These are phyloP conservation scores for Limnephilus lunatus DNA, from an alignment of 2,888 invertebrate species.

Conservation along the genomic window DNA sequence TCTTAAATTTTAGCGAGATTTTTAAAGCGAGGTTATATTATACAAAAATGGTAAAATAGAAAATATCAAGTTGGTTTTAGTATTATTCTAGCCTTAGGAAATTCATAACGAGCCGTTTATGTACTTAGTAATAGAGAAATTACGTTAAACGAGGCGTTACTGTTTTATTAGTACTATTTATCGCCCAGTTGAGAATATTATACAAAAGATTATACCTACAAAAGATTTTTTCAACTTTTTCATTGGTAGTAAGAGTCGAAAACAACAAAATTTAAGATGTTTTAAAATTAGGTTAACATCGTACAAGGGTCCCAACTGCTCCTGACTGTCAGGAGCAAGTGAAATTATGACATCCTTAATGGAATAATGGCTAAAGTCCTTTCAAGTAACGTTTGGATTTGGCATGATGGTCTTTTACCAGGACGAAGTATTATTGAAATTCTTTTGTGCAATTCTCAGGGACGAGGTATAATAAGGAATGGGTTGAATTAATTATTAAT, in stretches of 20 bases:
- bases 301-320: no score
- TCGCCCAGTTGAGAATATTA: neutral
- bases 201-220: no score
- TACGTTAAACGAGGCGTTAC: neutral
- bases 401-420: no score
- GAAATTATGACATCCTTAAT: no score
- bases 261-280: neutral
- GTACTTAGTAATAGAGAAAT: no score
- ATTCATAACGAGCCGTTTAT: neutral
- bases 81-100: neutral
- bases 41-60: neutral
- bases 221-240: neutral
- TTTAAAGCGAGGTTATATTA: neutral
- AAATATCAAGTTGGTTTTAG: neutral
- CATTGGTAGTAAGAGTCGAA: neutral
- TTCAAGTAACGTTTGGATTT: no score
- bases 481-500: neutral
- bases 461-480: neutral
- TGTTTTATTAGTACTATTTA: neutral
- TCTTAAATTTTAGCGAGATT: neutral
- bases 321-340: no score
- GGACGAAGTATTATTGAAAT: no score
- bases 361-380: no score
- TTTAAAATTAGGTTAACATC: no score
- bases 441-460: no score